phyloP scores from a whole-genome alignment of 2,888 invertebrate species.

The Lingula anatina region DNA sequence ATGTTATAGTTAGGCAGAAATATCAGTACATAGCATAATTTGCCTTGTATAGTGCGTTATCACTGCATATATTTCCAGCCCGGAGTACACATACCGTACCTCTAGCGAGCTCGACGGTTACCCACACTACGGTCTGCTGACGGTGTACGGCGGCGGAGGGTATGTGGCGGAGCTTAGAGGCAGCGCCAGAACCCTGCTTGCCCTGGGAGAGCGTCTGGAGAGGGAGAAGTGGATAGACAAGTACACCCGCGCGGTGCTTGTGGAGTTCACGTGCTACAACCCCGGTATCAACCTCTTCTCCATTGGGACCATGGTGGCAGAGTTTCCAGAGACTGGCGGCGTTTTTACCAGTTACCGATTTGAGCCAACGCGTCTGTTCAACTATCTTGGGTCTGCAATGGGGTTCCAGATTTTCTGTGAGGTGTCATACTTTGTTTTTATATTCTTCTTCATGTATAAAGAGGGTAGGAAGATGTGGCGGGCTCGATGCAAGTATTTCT shows the following conservation, averaged over 20 bases:
- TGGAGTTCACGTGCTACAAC: conserved; percentile 58
- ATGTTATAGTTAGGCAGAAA: too few relatives aligned
- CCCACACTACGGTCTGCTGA: conserved; percentile 51
- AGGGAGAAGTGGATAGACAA: conserved; percentile 54
- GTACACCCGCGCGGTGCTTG: conserved; percentile 55
- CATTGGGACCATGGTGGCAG: conserved; percentile 41
- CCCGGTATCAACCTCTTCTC: conserved; percentile 47
- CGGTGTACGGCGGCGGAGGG: conserved; percentile 55
- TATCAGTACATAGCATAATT: too few relatives aligned
- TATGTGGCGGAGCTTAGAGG: conserved; percentile 52
- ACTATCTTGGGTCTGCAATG: conserved; percentile 34
- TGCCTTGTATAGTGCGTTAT: neutral
- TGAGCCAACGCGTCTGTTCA: conserved; percentile 47
- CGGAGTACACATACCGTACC: conserved; percentile 41
- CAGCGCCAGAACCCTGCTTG: conserved; percentile 27
- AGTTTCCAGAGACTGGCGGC: conserved; percentile 44
- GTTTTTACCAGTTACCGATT: conserved; percentile 40
- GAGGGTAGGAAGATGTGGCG: conserved; percentile 39
- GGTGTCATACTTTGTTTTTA: conserved; percentile 34
- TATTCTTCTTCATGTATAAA: conserved; percentile 47
- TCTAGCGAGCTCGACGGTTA: conserved; percentile 48
- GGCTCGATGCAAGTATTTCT: conserved; percentile 40
- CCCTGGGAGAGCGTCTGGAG: conserved; percentile 43
- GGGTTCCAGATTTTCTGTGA: conserved; percentile 44
- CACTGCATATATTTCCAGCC: neutral